A percentile compares a stretch with the other conserved stretches of the same genome.
phyloP scores from a whole-genome alignment of 1,140 invertebrate genomes.

The Penaeus japonicus region DNA sequence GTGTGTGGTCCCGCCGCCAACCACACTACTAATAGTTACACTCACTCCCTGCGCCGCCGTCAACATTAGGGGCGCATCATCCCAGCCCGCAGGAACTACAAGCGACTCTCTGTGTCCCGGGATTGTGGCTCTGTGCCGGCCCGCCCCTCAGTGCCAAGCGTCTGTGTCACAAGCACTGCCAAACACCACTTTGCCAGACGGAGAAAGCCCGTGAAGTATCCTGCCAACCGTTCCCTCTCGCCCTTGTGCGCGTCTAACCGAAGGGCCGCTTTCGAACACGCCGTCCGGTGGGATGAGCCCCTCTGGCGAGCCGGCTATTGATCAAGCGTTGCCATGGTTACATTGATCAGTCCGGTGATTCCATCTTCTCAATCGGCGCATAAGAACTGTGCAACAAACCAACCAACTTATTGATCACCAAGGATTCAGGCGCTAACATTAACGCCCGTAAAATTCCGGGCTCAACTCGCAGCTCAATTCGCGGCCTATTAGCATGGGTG shows the following conservation, averaged over 20 bases:
- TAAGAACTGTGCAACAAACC: constrained; percentile 56
- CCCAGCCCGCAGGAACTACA: not conserved
- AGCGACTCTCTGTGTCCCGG: not conserved
- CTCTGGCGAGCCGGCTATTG: constrained; percentile 36
- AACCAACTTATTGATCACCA: constrained; percentile 51
- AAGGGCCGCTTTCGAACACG: not conserved
- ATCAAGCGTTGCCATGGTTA: constrained; percentile 51
- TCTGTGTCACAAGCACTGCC: constrained; percentile 24
- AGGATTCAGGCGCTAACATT: constrained; percentile 39
- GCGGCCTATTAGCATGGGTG: constrained; percentile 25
- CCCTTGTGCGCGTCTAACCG: not conserved
- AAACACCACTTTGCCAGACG: constrained; percentile 53
- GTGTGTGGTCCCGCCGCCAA: constrained; percentile 36
- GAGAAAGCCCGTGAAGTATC: constrained; percentile 22
- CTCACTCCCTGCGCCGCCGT: constrained; percentile 42
- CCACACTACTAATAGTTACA: constrained; percentile 56
- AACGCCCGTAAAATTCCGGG: constrained; percentile 27
- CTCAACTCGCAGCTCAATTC: not conserved
- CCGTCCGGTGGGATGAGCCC: not conserved
- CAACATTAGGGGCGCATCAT: constrained; percentile 1
- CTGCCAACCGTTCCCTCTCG: not conserved
- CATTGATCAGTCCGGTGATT: constrained; percentile 49
- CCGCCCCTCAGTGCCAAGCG: not conserved
- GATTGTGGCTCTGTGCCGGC: not conserved
- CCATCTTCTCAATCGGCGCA: constrained; percentile 54